Conservation (phyloP, 2,888 invertebrate genomes). For the Dolichomitus sp. region DNA sequence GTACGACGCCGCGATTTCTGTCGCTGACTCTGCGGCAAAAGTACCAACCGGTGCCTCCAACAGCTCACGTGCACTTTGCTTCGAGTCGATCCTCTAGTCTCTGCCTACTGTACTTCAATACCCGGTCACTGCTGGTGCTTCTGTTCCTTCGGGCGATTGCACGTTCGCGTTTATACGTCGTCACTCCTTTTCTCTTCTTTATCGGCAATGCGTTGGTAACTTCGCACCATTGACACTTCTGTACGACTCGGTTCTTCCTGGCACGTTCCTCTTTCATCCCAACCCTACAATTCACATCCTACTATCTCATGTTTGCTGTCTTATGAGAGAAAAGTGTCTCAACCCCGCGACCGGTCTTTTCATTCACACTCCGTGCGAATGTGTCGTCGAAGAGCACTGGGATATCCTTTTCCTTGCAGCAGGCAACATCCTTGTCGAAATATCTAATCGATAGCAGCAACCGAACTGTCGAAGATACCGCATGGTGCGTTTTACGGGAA, state of each 20-base stretch:
- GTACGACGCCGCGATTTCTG: slow-evolving; percentile 67
- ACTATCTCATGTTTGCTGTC: background rate
- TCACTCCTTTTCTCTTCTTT: background rate
- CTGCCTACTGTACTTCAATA: background rate
- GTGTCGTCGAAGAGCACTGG: background rate
- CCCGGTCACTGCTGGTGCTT: slow-evolving; percentile 12
- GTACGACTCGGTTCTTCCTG: slow-evolving; percentile 3
- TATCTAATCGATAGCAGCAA: slow-evolving; percentile 26
- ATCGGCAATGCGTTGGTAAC: background rate
- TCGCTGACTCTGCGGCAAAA: slow-evolving; percentile 25
- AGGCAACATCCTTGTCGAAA: slow-evolving; percentile 8
- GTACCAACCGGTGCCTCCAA: background rate
- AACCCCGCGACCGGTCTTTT: background rate
- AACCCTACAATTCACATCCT: background rate
- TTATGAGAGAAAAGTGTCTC: slow-evolving; percentile 4
- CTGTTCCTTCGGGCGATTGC: slow-evolving; percentile 22
- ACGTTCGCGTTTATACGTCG: background rate
- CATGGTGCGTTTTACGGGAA: background rate
- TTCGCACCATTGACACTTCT: slow-evolving; percentile 21
- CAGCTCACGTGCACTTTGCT: slow-evolving; percentile 13
- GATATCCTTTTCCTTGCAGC: slow-evolving; percentile 2
- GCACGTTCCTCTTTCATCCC: slow-evolving; percentile 3
- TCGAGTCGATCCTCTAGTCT: slow-evolving; percentile 8
- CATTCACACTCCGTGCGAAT: slow-evolving; percentile 20
- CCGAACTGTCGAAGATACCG: background rate